Evolutionary conservation across 2,113 vertebrate genomes (phyloP).

Genomic region (Elephas maximus): DNA sequence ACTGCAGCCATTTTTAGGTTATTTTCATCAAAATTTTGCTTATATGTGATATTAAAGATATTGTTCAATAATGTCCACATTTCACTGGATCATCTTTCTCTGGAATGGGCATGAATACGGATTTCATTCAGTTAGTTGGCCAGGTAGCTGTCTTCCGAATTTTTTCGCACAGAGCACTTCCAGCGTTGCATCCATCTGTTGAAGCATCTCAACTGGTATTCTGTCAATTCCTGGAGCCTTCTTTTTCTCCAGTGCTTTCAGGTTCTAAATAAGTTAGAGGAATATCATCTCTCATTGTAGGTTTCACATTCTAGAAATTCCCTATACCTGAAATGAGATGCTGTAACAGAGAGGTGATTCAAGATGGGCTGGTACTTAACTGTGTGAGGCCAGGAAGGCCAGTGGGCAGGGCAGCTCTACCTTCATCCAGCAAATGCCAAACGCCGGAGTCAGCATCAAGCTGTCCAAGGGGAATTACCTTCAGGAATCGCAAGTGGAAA

Average conservation of each 20-base stretch:
- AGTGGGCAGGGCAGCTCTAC: background rate
- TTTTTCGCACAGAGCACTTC: too few relatives aligned
- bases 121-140: too few relatives aligned
- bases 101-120: too few relatives aligned
- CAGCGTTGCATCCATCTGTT: too few relatives aligned
- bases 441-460: background rate
- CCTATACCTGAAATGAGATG: background rate
- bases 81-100: too few relatives aligned
- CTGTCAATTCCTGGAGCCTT: too few relatives aligned
- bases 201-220: too few relatives aligned
- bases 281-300: background rate
- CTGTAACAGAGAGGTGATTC: accelerated
- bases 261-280: background rate
- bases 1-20: too few relatives aligned
- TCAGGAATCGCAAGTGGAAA: background rate
- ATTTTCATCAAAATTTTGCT: too few relatives aligned
- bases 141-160: too few relatives aligned
- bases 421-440: background rate
- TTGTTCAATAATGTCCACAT: too few relatives aligned
- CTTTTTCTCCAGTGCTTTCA: background rate
- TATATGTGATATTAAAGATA: too few relatives aligned
- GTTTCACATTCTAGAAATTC: background rate
- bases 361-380: background rate
- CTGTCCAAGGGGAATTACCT: background rate
- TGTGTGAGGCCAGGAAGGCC: background rate